Percentiles rank a stretch among this genome's conserved stretches.
Conservation (phyloP, 1,140 invertebrate species). For the Calosoma granatense region DNA sequence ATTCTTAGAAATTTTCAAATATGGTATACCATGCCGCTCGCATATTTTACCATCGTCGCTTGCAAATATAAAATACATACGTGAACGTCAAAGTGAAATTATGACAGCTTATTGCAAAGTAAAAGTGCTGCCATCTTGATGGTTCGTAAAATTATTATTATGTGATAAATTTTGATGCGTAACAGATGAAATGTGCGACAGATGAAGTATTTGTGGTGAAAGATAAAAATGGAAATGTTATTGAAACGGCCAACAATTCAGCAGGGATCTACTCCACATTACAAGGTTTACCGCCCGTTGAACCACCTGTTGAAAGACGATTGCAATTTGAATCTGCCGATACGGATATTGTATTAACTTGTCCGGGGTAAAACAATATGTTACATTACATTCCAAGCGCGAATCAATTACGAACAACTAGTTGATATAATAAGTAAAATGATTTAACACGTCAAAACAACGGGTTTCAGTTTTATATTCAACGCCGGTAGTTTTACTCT, state of each 20-base stretch:
- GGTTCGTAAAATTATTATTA: too few relatives aligned
- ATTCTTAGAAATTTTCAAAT: constrained; percentile 37
- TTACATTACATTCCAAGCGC: constrained; percentile 10
- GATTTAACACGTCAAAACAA: too few relatives aligned
- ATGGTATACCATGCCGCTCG: constrained; percentile 51
- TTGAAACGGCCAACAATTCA: constrained; percentile 50
- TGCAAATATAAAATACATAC: constrained; percentile 32
- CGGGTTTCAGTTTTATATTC: constrained; percentile 3
- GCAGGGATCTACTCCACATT: constrained; percentile 45
- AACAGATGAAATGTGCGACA: constrained; percentile 38
- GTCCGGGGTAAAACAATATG: constrained; percentile 40
- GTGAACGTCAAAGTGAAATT: constrained; percentile 42
- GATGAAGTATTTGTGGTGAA: constrained; percentile 41
- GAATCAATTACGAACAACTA: neutral
- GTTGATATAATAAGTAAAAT: too few relatives aligned
- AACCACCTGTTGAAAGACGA: constrained; percentile 32
- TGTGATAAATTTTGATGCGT: too few relatives aligned
- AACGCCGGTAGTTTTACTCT: too few relatives aligned
- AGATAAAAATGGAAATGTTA: constrained; percentile 38
- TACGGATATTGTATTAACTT: constrained; percentile 35
- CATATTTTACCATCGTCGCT: constrained; percentile 38
- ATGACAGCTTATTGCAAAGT: constrained; percentile 48
- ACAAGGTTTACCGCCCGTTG: constrained; percentile 39
- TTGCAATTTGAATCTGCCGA: constrained; percentile 37
- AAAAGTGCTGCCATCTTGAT: too few relatives aligned